These are phyloP conservation scores for Mythimna vitellina DNA, from an alignment of 2,888 invertebrate genomes.

Conservation along the genomic window DNA sequence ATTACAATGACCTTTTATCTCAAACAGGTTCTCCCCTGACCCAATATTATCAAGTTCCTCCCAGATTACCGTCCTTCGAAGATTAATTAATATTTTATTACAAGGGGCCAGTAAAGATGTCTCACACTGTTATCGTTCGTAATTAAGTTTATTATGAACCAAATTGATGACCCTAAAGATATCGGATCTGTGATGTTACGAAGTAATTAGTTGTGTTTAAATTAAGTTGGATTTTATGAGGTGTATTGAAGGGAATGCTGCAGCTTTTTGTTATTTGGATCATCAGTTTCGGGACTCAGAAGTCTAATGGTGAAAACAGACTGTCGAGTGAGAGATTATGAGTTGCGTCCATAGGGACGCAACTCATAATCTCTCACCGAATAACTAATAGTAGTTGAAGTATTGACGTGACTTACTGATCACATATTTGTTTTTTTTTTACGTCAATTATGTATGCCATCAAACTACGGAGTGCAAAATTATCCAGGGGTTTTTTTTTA, in stretches of 20 bases:
- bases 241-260: neutral
- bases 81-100: slow-evolving; percentile 60
- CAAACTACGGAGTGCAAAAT: too few relatives aligned
- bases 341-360: too few relatives aligned
- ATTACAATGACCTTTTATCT: neutral
- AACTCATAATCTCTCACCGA: too few relatives aligned
- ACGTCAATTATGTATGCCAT: too few relatives aligned
- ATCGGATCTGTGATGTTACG: slow-evolving; percentile 21
- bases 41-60: slow-evolving; percentile 10
- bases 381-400: too few relatives aligned
- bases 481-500: too few relatives aligned
- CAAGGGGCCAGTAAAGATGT: slow-evolving; percentile 32
- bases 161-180: slow-evolving; percentile 47
- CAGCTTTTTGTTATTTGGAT: neutral
- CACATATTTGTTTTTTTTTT: too few relatives aligned
- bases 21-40: neutral
- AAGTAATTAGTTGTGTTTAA: slow-evolving; percentile 30
- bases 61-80: slow-evolving; percentile 29
- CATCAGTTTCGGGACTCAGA: too few relatives aligned
- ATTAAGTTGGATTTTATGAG: slow-evolving; percentile 28
- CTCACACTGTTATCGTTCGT: slow-evolving; percentile 37
- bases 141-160: slow-evolving; percentile 51
- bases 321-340: too few relatives aligned
- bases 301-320: too few relatives aligned
- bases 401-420: too few relatives aligned